Base-by-base conservation (phyloP, 1,140 invertebrate species). In the Tachypleus tridentatus region DNA sequence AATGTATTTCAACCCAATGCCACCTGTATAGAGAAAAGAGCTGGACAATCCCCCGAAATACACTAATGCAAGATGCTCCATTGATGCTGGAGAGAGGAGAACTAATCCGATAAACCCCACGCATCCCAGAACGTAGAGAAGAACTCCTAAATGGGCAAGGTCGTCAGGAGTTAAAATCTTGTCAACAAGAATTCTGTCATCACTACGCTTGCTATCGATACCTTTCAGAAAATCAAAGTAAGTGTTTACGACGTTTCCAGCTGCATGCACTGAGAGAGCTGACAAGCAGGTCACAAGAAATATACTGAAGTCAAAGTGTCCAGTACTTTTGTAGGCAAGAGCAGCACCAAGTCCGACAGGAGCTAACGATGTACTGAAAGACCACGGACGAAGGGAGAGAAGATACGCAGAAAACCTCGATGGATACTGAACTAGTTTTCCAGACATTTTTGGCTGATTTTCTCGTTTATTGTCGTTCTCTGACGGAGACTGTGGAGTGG, bases 21-120 rank as follows among this genome's bases (percentile, higher is more conserved):
- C 92, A 58, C 92, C 92, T 2, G 92, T 95, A 69, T 82, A 83
- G 4, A 97, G 77, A 78, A 94, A 94, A 63, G 89, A 93, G n/a
- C 90, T 91, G n/a, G 92, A 96, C 57, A 97, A 75, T 0, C 93
- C 94, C 62, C 93, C 92, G 79, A 97, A 97, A 75, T 94, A 97
- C 1, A 96, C 87, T 6, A 97, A 77, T 3, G 93, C 93, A 67
- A 97, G 79, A 75, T 96, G 92, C 76, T 95, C 92, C 86, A 96
- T 90, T 76, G 87, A 87, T 0, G 92, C 92, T 5, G 90, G 88
- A 57, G 92, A 94, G 63, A 93, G 78, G 10, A 83, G 79, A 2
- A 87, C 83, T 61, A 95, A 76, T 47, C 87, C 74, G 49, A 94
- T 84, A 77, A 95, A 96, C 51, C 90, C 92, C n/a, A 87, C 76